Conservation (phyloP, 1,140 invertebrate species). For the Adoxophyes honmai region DNA sequence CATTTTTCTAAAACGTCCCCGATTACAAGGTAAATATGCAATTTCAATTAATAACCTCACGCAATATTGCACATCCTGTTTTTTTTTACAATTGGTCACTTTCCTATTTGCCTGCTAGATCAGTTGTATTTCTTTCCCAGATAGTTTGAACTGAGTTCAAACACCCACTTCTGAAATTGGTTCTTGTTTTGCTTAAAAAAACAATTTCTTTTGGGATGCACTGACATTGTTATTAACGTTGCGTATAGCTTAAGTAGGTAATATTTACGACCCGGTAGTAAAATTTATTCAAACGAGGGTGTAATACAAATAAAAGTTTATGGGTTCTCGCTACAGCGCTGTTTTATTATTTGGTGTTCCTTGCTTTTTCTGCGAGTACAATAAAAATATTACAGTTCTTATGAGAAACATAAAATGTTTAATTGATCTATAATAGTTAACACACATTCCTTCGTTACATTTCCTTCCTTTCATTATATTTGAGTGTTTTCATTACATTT, state of each 20-base stretch:
- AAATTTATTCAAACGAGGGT: slow-evolving; percentile 23
- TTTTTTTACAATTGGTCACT: too few species aligned
- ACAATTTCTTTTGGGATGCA: background rate
- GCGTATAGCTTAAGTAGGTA: slow-evolving; percentile 34
- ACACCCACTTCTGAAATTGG: too few species aligned
- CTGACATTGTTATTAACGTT: slow-evolving; percentile 23
- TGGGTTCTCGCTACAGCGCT: background rate
- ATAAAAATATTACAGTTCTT: slow-evolving; percentile 5
- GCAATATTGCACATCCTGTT: too few species aligned
- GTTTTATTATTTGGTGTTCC: slow-evolving; percentile 9
- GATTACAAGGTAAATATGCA: too few species aligned
- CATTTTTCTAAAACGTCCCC: too few species aligned
- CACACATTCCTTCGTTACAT: background rate
- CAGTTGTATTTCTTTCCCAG: too few species aligned
- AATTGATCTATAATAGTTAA: background rate
- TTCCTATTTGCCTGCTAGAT: too few species aligned
- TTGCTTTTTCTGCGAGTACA: background rate
- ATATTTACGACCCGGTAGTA: slow-evolving; percentile 49
- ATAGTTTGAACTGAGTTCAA: too few species aligned
- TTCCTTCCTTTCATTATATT: background rate
- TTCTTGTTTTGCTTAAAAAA: background rate
- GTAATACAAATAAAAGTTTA: slow-evolving; percentile 16
- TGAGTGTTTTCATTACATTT: too few species aligned
- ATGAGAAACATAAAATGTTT: background rate
- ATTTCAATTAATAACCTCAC: too few species aligned